phyloP scores from a whole-genome alignment of 2,888 invertebrate species.

The Suillia variegata region DNA sequence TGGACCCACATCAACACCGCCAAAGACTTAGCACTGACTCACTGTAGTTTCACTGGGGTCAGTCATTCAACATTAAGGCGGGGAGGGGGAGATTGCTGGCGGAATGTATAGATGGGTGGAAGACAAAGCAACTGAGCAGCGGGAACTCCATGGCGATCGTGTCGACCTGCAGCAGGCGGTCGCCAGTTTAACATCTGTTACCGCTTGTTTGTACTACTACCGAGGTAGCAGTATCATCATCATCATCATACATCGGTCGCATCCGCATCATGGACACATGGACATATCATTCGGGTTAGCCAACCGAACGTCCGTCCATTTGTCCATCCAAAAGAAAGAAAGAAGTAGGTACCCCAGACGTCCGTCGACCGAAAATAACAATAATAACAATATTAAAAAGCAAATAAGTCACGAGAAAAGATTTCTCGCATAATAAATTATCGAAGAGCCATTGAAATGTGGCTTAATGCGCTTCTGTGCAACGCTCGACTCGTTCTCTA shows the following conservation, averaged over 20 bases:
- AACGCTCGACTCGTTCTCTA: conserved; percentile 24
- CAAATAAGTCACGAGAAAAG: conserved; percentile 58
- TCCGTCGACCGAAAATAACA: too few species aligned
- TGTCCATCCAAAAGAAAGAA: neutral
- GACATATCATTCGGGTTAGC: neutral
- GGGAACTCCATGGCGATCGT: conserved; percentile 26
- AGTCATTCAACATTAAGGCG: too few species aligned
- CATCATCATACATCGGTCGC: too few species aligned
- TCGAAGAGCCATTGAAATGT: conserved; percentile 42
- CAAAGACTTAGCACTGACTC: too few species aligned
- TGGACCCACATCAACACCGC: conserved; percentile 23
- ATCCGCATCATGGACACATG: too few species aligned
- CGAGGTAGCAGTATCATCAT: neutral
- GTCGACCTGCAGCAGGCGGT: too few species aligned
- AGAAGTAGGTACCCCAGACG: conserved; percentile 8
- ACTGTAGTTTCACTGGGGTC: too few species aligned
- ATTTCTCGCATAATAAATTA: conserved; percentile 60
- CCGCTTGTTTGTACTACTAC: conserved; percentile 27
- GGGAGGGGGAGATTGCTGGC: conserved; percentile 2
- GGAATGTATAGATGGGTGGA: conserved; percentile 3
- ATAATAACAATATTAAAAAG: conserved; percentile 43
- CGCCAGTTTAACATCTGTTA: conserved; percentile 37
- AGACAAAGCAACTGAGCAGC: conserved; percentile 19
- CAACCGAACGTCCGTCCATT: conserved; percentile 7
- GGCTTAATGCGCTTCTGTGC: conserved; percentile 42